A percentile compares a stretch with the other conserved stretches of the same genome.
phyloP scores from a whole-genome alignment of 2,797 vertebrate species.

The Synaphobranchus kaupii region DNA sequence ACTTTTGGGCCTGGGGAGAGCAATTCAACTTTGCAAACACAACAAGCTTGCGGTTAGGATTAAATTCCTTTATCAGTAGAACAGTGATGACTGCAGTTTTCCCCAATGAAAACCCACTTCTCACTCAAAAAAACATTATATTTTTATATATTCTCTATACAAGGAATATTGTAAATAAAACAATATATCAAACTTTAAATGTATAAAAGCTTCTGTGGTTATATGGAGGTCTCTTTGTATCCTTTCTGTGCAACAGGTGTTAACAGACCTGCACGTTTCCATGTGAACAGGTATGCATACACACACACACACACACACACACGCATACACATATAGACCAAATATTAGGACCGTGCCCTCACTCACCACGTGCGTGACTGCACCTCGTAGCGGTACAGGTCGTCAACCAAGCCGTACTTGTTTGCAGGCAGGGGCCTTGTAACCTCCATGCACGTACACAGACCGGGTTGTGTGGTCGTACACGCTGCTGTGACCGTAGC shows the following conservation, averaged over 20 bases:
- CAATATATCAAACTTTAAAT: background rate
- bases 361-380: constrained; percentile 89
- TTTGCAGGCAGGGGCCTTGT: constrained; percentile 93
- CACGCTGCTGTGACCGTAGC: constrained; percentile 94
- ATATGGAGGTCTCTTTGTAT: background rate
- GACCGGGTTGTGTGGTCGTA: constrained; percentile 83
- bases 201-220: background rate
- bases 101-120: background rate
- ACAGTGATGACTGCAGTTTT: background rate
- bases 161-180: background rate
- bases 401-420: constrained; percentile 95
- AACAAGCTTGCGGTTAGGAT: background rate
- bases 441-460: constrained; percentile 92
- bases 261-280: too few relatives aligned
- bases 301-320: background rate
- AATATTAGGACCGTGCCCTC: background rate
- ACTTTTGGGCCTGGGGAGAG: background rate
- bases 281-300: background rate
- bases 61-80: background rate
- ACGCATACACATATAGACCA: background rate
- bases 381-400: constrained; percentile 93
- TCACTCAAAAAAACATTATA: background rate
- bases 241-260: background rate
- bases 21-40: background rate
- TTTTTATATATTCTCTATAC: background rate